Evolutionary conservation across 2,888 invertebrate species (phyloP).

Genomic region (Euphydryas editha): DNA sequence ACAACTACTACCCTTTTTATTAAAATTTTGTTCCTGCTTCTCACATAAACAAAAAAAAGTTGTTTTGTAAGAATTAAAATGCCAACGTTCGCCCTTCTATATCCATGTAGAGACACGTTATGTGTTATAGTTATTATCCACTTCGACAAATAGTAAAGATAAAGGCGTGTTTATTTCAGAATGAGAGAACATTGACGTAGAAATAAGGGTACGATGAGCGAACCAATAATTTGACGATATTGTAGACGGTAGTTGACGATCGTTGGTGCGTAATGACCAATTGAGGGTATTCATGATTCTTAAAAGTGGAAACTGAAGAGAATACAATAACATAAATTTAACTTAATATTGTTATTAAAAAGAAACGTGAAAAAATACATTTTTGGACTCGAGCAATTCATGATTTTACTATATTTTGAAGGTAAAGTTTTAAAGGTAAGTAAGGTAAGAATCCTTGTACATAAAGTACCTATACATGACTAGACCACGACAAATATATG

Average conservation of each 20-base stretch:
- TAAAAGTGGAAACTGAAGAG: background rate
- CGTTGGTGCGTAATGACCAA: constrained; percentile 7
- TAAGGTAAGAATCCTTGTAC: no score
- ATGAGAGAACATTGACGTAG: constrained; percentile 11
- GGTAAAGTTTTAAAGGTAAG: no score
- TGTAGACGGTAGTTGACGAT: background rate
- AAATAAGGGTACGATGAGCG: constrained; percentile 9
- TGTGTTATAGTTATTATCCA: constrained; percentile 29
- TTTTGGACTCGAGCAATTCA: no score
- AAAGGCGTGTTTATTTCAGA: constrained; percentile 19
- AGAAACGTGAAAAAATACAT: no score
- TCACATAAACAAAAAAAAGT: constrained; percentile 17
- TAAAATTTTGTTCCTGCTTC: constrained; percentile 15
- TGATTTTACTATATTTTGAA: no score
- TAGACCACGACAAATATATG: no score
- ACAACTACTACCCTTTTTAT: background rate
- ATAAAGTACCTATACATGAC: no score
- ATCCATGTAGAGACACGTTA: constrained; percentile 28
- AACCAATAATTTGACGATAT: constrained; percentile 1
- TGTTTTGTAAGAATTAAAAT: constrained; percentile 17
- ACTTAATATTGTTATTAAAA: background rate
- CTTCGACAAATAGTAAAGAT: constrained; percentile 21
- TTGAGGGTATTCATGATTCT: constrained; percentile 4
- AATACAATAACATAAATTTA: background rate
- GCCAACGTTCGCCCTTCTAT: constrained; percentile 27